Evolutionary conservation across 2,797 vertebrate species (phyloP).

Genomic region (Lophius americanus): DNA sequence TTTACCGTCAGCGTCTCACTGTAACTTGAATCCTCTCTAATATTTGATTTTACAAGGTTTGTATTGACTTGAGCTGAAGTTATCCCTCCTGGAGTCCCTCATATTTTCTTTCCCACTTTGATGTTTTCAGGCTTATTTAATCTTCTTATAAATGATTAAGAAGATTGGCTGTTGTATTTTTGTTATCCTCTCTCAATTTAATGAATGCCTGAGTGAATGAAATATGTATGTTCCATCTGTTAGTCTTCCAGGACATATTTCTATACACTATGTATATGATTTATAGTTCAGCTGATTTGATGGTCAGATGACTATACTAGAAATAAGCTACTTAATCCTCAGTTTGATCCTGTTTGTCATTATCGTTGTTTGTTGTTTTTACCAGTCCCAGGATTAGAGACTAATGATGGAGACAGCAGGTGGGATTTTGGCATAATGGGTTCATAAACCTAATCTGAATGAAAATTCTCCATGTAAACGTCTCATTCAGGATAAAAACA

Average conservation of each 20-base stretch:
- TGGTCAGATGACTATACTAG: not conserved
- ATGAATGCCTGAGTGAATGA: constrained; percentile 1
- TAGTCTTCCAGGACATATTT: not conserved
- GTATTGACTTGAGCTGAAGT: not conserved
- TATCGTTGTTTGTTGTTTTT: not conserved
- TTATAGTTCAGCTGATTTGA: not conserved
- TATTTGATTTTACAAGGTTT: constrained; percentile 16
- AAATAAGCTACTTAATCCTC: constrained; percentile 11
- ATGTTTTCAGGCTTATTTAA: constrained; percentile 26
- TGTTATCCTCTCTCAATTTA: not conserved
- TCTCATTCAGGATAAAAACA: too few species aligned
- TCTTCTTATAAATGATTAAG: not conserved
- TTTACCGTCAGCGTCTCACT: not conserved
- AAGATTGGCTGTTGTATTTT: constrained; percentile 1
- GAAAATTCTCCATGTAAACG: too few species aligned
- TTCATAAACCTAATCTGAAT: too few species aligned
- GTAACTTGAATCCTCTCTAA: not conserved
- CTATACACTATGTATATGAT: not conserved
- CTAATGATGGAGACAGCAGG: too few species aligned
- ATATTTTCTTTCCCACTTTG: constrained; percentile 5
- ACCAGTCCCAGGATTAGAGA: too few species aligned
- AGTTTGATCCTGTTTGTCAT: not conserved
- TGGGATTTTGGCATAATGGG: too few species aligned
- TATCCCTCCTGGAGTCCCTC: not conserved
- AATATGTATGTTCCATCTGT: constrained; percentile 15